Conservation (phyloP, 2,113 vertebrate genomes). For the Calonectris borealis region DNA sequence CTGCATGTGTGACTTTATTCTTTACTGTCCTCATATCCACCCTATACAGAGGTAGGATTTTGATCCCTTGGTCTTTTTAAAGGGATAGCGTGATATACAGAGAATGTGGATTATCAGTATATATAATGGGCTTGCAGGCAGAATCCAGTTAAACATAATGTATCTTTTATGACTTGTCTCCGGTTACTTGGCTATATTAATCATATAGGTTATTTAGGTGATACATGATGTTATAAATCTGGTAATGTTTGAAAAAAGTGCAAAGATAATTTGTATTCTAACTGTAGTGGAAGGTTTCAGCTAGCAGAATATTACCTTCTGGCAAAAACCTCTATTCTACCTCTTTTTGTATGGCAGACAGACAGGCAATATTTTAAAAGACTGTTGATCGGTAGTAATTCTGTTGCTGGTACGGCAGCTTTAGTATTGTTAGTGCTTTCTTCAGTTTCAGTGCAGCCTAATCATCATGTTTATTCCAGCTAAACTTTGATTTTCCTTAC, state of each 20-base stretch:
- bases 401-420: not conserved
- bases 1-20: not conserved
- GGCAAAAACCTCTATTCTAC: not conserved
- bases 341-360: not conserved
- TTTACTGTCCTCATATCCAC: not conserved
- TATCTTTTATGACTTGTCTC: not conserved
- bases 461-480: not conserved
- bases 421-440: not conserved
- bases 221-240: not conserved
- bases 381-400: not conserved
- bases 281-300: not conserved
- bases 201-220: not conserved
- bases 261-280: not conserved
- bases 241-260: not conserved
- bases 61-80: not conserved
- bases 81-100: not conserved
- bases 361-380: not conserved
- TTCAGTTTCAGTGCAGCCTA: not conserved
- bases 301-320: not conserved
- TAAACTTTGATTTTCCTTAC: constrained; percentile 32
- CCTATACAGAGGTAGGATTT: not conserved
- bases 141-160: not conserved
- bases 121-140: not conserved
- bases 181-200: not conserved
- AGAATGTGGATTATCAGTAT: not conserved